A percentile compares a stretch with the other conserved stretches of the same genome.
These are phyloP conservation scores for Theonella swinhoei DNA, from an alignment of 37 sponge, comb jelly and placozoan species.

Conservation along the genomic window DNA sequence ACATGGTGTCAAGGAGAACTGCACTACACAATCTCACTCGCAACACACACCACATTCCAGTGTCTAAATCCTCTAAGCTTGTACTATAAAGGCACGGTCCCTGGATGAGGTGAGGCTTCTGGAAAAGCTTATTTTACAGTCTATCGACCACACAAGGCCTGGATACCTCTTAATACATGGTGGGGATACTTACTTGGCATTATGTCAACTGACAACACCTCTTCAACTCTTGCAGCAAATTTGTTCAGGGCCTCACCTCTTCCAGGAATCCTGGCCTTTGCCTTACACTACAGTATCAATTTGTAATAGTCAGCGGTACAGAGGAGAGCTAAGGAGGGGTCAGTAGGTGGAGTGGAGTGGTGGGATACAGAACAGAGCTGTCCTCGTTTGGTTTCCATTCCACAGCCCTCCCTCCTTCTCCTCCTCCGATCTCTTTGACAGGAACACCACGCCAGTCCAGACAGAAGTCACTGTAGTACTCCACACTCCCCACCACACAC, in stretches of 20 bases:
- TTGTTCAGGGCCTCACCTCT: no score
- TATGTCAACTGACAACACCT: neutral
- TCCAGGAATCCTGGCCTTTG: no score
- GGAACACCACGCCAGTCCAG: constrained; percentile 57
- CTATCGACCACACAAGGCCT: no score
- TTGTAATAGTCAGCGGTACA: neutral
- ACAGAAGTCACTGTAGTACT: constrained; percentile 61
- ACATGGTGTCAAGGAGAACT: neutral
- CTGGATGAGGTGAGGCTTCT: neutral
- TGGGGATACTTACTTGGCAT: neutral
- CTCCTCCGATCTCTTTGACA: neutral
- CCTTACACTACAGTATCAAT: no score
- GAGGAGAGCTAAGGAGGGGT: no score
- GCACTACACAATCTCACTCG: neutral
- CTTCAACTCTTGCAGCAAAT: no score
- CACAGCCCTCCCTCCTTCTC: neutral
- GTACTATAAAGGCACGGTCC: neutral
- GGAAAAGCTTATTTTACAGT: neutral
- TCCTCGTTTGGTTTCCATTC: neutral
- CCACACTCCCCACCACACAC: constrained; percentile 53
- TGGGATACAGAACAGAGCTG: constrained; percentile 21
- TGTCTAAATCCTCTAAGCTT: neutral
- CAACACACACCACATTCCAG: neutral
- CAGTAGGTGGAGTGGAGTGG: neutral
- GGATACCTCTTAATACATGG: neutral